Evolutionary conservation across 2,113 vertebrate species (phyloP), one percentile per base, ranked within the genome.

Genomic region (Probosciger aterrimus): DNA sequence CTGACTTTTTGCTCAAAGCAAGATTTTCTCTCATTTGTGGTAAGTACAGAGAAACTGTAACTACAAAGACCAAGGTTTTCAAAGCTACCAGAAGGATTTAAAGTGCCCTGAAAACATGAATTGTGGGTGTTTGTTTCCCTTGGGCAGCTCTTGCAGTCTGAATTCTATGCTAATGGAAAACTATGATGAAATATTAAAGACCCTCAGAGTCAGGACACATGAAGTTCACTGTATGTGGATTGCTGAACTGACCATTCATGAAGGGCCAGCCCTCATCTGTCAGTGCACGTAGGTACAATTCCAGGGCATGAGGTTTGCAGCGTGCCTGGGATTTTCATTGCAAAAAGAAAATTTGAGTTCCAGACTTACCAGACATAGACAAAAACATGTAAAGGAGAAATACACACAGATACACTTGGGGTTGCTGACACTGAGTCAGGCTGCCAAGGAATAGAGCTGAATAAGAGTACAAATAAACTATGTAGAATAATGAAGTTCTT

Each of bases 31-130:
- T 78, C 24, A 8, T 24, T 79, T 88, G 91, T 82, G 37, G 1
- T 33, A 84, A 68, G 55, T 70, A 33, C 18, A 77, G 27, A 79
- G 73, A 71, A 92, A 80, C 5, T 18, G n/a, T 43, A 75, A 64
- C 65, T 85, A 65, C 55, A 70, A 93, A 94, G 81, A 37, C 50
- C 68, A 44, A 75, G 41, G 25, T 68, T 82, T 90, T 92, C 57
- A 82, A 91, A 91, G 59, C 33, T 75, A 37, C 71, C 39, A 71
- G 44, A 47, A 90, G n/a, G 59, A 63, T 84, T 81, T 79, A 33
- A 73, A 79, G 63, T 41, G n/a, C 22, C 57, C 52, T 41, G 35
- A 82, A 87, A 93, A 65, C 27, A 52, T 10, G 39, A 90, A 64
- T 47, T 59, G n/a, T 84, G 71, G 25, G 55, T 74, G 53, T 86